Conservation (phyloP, 2,797 vertebrate species). For the Carapus acus region DNA sequence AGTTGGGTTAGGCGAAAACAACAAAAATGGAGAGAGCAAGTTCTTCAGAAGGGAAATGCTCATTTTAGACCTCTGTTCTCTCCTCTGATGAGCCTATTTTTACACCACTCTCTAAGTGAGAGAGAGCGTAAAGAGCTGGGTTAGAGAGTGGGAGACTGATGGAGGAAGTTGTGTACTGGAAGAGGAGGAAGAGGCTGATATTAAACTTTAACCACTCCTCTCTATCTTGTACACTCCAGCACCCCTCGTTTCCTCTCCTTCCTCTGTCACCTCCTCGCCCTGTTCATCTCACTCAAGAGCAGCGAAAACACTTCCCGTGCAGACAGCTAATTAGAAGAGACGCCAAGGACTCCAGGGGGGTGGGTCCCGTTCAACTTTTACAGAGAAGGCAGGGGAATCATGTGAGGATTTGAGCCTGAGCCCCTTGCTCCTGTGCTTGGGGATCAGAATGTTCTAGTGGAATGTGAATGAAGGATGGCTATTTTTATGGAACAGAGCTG, state of each 20-base stretch:
- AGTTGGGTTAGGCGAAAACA: too few species aligned
- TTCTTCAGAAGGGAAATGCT: too few species aligned
- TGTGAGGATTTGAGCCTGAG: constrained; percentile 24
- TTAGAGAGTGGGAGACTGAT: constrained; percentile 18
- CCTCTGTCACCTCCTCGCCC: constrained; percentile 9
- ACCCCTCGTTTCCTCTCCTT: constrained; percentile 18
- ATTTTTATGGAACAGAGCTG: constrained; percentile 23
- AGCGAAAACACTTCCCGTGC: constrained; percentile 18
- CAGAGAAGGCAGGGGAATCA: constrained; percentile 11
- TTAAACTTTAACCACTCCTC: constrained; percentile 60
- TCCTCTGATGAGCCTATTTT: too few species aligned
- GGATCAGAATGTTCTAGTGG: constrained; percentile 16
- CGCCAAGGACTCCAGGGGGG: constrained; percentile 7
- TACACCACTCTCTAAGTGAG: too few species aligned
- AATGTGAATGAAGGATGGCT: constrained; percentile 14
- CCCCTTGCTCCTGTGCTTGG: constrained; percentile 4
- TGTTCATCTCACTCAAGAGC: constrained; percentile 12
- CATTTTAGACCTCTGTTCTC: too few species aligned
- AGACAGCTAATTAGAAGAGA: constrained; percentile 41
- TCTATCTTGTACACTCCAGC: constrained; percentile 32
- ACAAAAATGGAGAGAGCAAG: too few species aligned
- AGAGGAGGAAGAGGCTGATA: constrained; percentile 32
- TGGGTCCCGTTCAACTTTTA: constrained; percentile 9
- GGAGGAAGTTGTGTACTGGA: constrained; percentile 46
- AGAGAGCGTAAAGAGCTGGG: constrained; percentile 5